Evolutionary conservation across 30 jellyfish, hydroid and myxozoan species (phyloP).

Genomic region (Pelagia noctiluca): DNA sequence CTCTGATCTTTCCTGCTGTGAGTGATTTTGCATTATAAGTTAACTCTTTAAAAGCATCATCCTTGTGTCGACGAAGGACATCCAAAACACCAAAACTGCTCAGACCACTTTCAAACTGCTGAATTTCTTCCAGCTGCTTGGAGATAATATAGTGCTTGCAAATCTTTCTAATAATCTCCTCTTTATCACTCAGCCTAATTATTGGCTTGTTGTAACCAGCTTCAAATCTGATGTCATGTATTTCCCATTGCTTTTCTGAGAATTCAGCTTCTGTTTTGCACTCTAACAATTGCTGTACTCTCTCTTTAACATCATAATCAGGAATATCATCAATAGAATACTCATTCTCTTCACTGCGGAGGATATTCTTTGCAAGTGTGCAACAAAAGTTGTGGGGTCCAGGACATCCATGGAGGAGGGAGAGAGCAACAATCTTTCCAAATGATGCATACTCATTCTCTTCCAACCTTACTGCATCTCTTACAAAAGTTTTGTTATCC

Average conservation of each 20-base stretch:
- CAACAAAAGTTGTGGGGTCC: constrained; percentile 28
- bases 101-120: neutral
- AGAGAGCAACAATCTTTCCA: constrained; percentile 21
- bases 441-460: constrained; percentile 11
- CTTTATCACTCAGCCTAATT: neutral
- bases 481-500: constrained; percentile 29
- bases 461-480: constrained; percentile 52
- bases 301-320: constrained; percentile 23
- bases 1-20: constrained; percentile 4
- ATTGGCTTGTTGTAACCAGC: constrained; percentile 6
- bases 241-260: neutral
- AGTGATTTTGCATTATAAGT: neutral
- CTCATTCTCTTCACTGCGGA: constrained; percentile 16
- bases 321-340: constrained; percentile 26
- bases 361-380: constrained; percentile 4
- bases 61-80: neutral
- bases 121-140: constrained; percentile 8
- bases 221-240: constrained; percentile 19
- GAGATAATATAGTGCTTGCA: neutral
- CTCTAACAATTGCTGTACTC: constrained; percentile 13
- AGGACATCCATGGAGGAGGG: constrained; percentile 43
- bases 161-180: neutral
- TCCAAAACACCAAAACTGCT: neutral
- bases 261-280: constrained; percentile 22
- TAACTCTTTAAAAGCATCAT: neutral